Base-by-base conservation (phyloP, 2,888 invertebrate species). In the Eupithecia abbreviata region DNA sequence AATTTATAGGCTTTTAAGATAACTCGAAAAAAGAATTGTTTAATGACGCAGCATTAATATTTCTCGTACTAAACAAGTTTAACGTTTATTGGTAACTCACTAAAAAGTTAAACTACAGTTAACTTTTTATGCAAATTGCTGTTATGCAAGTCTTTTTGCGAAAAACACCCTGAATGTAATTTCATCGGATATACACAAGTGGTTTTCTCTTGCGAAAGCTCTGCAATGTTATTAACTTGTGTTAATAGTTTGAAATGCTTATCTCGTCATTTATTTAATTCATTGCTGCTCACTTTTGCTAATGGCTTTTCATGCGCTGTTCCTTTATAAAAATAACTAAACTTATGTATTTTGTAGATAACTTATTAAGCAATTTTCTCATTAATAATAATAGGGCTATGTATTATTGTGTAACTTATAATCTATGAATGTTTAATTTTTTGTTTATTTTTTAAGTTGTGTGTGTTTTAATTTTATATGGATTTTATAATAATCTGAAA, bases 91-190 rank as follows among this genome's bases (percentile, higher is more conserved):
- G 12, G 0, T 62, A 62, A 62, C 18, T 9, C 30, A 62, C 30
- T 62, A 4, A 18, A 58, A 18, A 58, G 30, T 62, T 62, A 58
- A n/a, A 58, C 58, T 62, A 62, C 62, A 62, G 30, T 62, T 30
- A 62, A 62, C 62, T 62, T 62, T 55, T 62, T 30, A 62, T 62
- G 62, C 62, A 62, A 58, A 58, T 58, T 58, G 30, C 62, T 62
- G 18, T 62, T 62, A 62, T 18, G 62, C 62, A 62, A 62, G 30
- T 62, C 62, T 62, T 62, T 62, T 62, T 62, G 62, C 62, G 62
- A 30, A 62, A 62, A 62, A 62, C 62, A 62, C 30, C 30, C 62
- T 62, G 62, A 62, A 62, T 62, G 30, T 30, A 4, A 62, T 62
- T 62, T 62, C 62, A 62, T 62, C 62, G 10, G 62, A 62, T 62